Base-by-base conservation (phyloP, 2,888 invertebrate species). In the Thecocarcelia acutangulata region DNA sequence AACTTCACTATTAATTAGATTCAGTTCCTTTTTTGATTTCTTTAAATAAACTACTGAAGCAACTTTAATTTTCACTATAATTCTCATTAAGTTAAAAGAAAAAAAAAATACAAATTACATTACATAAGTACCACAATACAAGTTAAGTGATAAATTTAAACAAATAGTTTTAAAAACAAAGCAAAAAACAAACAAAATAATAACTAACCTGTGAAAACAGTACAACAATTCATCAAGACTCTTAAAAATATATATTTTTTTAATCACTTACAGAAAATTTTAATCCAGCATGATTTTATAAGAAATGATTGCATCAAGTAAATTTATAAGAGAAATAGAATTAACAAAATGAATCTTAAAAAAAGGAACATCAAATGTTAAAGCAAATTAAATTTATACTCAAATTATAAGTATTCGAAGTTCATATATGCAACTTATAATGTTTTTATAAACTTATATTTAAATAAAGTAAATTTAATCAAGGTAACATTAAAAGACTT, bases 191-290 rank as follows among this genome's bases (percentile, higher is more conserved):
- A 9, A 66, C 15, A 54, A 70, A 64, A 3, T 63, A 66, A 24
- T 21, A 61, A 76, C 5, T 69, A 81, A 78, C 82, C 81, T 83
- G 78, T 78, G 80, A 68, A 78, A 80, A 81, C 80, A 81, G 83
- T 83, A 83, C 83, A 83, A 83, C 83, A 83, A 83, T 81, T 81
- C 83, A 81, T 77, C 70, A 78, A 68, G 66, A 76, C n/a, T 69
- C 19, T 21, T 5, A 52, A 70, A 50, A 33, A 9, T n/a, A 73
- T 48, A 77, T 64, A 68, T 59, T 77, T 77, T 70, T 78, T 46
- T 79, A 59, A 33, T 2, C 19, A 6, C 54, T 12, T 15, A 40
- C 6, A 33, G 52, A 6, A 44, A 63, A 28, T 72, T 9, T 42
- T 33, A 33, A 61, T 42, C 52, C 21, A 52, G 44, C 46, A 3